phyloP scores from a whole-genome alignment of 2,797 vertebrate species.

The Microcaecilia unicolor region DNA sequence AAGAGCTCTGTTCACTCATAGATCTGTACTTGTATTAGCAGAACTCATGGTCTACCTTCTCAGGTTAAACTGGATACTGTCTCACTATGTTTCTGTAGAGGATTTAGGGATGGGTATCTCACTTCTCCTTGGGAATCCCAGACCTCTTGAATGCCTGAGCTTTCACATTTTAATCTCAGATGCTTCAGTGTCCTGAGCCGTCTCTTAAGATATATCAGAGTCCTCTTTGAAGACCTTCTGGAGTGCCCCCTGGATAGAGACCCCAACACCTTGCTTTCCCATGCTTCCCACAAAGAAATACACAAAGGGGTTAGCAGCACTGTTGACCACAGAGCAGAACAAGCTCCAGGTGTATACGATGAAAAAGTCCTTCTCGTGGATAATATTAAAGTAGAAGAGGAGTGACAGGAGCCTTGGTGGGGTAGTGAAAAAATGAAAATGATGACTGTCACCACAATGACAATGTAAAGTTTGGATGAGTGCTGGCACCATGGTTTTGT shows the following conservation, averaged over 20 bases:
- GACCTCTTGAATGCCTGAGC: no score
- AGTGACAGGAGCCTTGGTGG: constrained; percentile 17
- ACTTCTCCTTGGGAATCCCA: no score
- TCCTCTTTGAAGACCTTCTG: constrained; percentile 25
- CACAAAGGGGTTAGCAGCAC: constrained; percentile 28
- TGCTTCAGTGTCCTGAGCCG: no score
- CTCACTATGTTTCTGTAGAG: no score
- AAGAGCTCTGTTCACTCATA: no score
- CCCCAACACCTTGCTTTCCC: background rate
- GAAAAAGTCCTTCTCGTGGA: constrained; percentile 35
- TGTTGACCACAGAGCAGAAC: constrained; percentile 18
- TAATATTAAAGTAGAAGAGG: constrained; percentile 18
- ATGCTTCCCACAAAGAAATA: constrained; percentile 32
- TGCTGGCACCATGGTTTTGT: background rate
- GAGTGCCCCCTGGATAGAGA: constrained; percentile 14
- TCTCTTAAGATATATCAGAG: no score
- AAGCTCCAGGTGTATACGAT: constrained; percentile 40
- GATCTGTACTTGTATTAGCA: no score
- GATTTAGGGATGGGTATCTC: no score
- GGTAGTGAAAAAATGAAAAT: constrained; percentile 25
- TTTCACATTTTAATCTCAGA: no score
- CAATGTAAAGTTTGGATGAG: background rate
- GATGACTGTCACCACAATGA: constrained; percentile 21
- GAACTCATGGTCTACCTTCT: no score
- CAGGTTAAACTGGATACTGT: no score